phyloP scores from a whole-genome alignment of 30 jellyfish, hydroid and myxozoan genomes.

The Turritopsis rubra region DNA sequence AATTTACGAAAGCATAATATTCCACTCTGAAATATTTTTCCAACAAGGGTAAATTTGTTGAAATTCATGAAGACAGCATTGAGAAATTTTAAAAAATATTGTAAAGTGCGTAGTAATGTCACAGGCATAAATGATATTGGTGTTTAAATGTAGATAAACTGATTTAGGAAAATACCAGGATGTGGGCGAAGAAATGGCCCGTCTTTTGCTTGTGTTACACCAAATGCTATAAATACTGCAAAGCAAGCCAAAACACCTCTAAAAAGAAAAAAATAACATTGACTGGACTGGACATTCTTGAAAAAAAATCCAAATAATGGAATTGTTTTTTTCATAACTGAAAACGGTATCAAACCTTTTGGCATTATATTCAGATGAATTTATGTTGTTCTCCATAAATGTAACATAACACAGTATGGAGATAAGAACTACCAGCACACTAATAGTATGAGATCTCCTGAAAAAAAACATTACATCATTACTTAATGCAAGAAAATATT shows the following conservation, averaged over 20 bases:
- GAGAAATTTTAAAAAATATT: too few species aligned
- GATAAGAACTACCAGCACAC: slow-evolving; percentile 50
- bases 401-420: slow-evolving; percentile 49
- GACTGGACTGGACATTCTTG: neutral
- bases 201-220: slow-evolving; percentile 79
- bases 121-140: too few species aligned
- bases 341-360: slow-evolving; percentile 43
- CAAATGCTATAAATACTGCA: slow-evolving; percentile 71
- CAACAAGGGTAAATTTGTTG: too few species aligned
- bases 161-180: slow-evolving; percentile 52
- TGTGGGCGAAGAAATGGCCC: slow-evolving; percentile 84
- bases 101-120: too few species aligned
- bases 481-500: too few species aligned
- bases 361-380: slow-evolving; percentile 60
- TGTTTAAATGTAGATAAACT: too few species aligned
- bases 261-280: neutral
- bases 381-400: slow-evolving; percentile 28
- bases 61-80: too few species aligned
- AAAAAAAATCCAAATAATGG: neutral
- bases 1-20: too few species aligned
- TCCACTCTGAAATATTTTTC: too few species aligned
- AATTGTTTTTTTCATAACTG: too few species aligned
- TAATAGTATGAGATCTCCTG: slow-evolving; percentile 76
- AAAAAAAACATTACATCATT: neutral
- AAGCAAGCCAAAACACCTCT: slow-evolving; percentile 75